Conservation (phyloP, 53 echinoderm and acorn worm species). For the Temnopleurus reevesii region DNA sequence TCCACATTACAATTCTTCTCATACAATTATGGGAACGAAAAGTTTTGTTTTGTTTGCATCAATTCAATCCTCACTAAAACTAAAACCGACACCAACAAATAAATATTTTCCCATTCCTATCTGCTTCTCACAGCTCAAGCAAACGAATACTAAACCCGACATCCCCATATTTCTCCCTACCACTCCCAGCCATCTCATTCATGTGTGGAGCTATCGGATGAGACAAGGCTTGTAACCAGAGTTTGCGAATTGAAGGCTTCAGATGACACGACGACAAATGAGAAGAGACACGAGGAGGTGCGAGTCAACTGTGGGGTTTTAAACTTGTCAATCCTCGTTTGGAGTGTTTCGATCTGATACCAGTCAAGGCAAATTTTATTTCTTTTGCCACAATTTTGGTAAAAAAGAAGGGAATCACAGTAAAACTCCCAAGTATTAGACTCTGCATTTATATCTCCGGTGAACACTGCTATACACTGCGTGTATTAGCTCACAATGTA, state of each 20-base stretch:
- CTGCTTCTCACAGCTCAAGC: too few relatives aligned
- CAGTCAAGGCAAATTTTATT: not conserved
- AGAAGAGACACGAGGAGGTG: not conserved
- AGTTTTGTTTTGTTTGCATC: too few relatives aligned
- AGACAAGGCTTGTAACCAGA: not conserved
- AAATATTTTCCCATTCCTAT: not conserved
- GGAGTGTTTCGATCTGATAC: not conserved
- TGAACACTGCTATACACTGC: too few relatives aligned
- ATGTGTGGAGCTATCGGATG: not conserved
- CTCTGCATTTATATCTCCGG: not conserved
- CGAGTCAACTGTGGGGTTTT: conserved; percentile 40
- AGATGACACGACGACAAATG: conserved; percentile 41
- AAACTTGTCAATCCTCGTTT: conserved; percentile 37
- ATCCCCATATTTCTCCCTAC: not conserved
- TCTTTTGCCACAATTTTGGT: conserved; percentile 31
- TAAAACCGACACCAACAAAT: not conserved
- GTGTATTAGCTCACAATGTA: too few relatives aligned
- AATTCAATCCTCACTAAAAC: too few relatives aligned
- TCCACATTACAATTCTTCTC: too few relatives aligned
- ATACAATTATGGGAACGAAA: too few relatives aligned
- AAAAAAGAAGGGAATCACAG: not conserved
- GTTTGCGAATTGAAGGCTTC: conserved; percentile 21
- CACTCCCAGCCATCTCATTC: not conserved
- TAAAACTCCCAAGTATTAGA: not conserved
- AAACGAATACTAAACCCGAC: not conserved